A percentile compares a stretch with the other conserved stretches of the same genome.
These are phyloP conservation scores for Meta bourneti DNA, from an alignment of 2,888 invertebrate genomes.

Conservation along the genomic window DNA sequence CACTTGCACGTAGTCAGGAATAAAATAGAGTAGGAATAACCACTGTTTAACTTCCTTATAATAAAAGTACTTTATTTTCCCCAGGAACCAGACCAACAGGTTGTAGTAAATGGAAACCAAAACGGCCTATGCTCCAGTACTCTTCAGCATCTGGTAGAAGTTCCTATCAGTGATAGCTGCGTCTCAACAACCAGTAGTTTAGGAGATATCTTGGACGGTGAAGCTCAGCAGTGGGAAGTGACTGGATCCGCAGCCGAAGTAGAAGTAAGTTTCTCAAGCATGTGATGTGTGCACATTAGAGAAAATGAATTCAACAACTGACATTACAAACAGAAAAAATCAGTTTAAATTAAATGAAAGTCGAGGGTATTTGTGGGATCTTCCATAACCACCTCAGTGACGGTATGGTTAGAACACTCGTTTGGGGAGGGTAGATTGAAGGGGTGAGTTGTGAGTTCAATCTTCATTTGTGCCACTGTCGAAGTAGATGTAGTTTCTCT, in stretches of 20 bases:
- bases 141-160: constrained; percentile 27
- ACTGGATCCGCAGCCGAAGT: constrained; percentile 49
- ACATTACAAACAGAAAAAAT: too few relatives aligned
- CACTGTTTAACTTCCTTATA: background rate
- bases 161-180: constrained; percentile 83
- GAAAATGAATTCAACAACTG: too few relatives aligned
- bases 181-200: constrained; percentile 80
- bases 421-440: too few relatives aligned
- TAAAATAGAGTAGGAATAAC: too few relatives aligned
- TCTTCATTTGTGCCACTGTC: background rate
- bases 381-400: too few relatives aligned
- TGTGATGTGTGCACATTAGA: too few relatives aligned
- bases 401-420: too few relatives aligned
- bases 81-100: constrained; percentile 32
- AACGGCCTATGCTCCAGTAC: constrained; percentile 4
- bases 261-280: background rate
- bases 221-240: constrained; percentile 48
- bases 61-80: background rate
- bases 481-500: background rate
- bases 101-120: constrained; percentile 33
- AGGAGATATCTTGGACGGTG: constrained; percentile 34
- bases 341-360: too few relatives aligned
- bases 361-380: too few relatives aligned
- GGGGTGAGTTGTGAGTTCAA: too few relatives aligned
- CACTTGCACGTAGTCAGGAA: too few relatives aligned